Evolutionary conservation across 1,140 invertebrate genomes (phyloP), one percentile per base, ranked within the genome.

Genomic region (Drosophila subobscura): DNA sequence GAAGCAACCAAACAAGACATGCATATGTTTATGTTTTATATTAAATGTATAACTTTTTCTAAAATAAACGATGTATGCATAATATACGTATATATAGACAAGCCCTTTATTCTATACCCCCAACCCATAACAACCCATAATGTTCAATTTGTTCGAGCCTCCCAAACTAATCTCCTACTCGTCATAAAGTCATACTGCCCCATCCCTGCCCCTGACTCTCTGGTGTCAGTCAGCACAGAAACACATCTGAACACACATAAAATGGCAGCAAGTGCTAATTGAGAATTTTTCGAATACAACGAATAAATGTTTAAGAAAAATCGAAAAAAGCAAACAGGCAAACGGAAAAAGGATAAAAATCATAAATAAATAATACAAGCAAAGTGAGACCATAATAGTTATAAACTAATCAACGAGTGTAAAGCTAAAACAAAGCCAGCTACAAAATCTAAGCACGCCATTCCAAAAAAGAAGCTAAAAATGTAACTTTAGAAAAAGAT

Each of bases 221-320:
- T 33, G 29, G 29, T 33, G 29, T 33, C 29, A 33, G 29, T 33
- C 29, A 33, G 27, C 27, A 29, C 27, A 29, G 27, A 29, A 29
- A 55, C 7, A 44, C 23, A 45, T 22, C 40, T 27, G 12, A 47
- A 49, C 53, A 27, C 20, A 72, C 10, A 50, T 42, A 59, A 61
- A 49, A 27, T 42, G 23, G 60, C 14, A 54, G 47, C 27, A 47
- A 72, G 42, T 61, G 47, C 46, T 59, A 74, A 46, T 63, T 63
- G 63, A 83, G 74, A 86, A 89, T 90, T 83, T 90, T 89, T 89
- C 86, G 70, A 90, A 88, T 90, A 89, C 86, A 89, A 89, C 86
- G 86, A 89, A 89, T 90, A 86, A 79, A 73, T 73, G 49, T 76
- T 78, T 89, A 90, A 90, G 85, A 90, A 86, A 81, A 80, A 77